Conservation (phyloP, 2,888 invertebrate genomes). For the Electrophaes corylata region DNA sequence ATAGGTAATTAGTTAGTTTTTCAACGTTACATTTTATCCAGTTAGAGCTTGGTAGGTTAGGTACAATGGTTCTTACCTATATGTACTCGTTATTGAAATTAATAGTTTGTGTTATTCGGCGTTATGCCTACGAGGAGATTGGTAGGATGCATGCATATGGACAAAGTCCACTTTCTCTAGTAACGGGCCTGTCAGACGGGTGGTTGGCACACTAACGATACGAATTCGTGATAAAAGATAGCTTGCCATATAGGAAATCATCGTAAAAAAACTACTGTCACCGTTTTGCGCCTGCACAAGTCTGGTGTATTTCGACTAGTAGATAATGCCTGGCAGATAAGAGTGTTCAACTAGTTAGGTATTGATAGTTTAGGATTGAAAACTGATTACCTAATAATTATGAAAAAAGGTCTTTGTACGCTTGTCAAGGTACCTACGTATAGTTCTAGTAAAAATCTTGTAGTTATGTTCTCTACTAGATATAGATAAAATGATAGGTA, state of each 20-base stretch:
- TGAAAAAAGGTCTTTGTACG: too few relatives aligned
- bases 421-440: too few relatives aligned
- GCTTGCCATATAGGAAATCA: not conserved
- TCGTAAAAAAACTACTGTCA: not conserved
- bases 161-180: constrained; percentile 58
- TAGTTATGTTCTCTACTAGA: too few relatives aligned
- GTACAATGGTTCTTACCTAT: not conserved
- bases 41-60: not conserved
- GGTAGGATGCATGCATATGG: constrained; percentile 40
- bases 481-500: not conserved
- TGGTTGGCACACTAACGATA: constrained; percentile 44
- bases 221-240: constrained; percentile 4
- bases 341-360: not conserved
- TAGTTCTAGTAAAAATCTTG: too few relatives aligned
- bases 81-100: not conserved
- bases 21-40: constrained; percentile 29
- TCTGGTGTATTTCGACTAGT: not conserved
- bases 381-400: too few relatives aligned
- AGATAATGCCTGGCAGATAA: not conserved
- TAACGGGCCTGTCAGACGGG: constrained; percentile 51
- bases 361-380: too few relatives aligned
- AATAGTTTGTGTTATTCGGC: constrained; percentile 25
- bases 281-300: not conserved
- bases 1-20: constrained; percentile 38
- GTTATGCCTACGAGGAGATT: constrained; percentile 28